Percentiles rank a stretch among this genome's conserved stretches.
These are phyloP conservation scores for Rhinoraja longicauda DNA, from an alignment of 2,797 vertebrate species.

Conservation along the genomic window DNA sequence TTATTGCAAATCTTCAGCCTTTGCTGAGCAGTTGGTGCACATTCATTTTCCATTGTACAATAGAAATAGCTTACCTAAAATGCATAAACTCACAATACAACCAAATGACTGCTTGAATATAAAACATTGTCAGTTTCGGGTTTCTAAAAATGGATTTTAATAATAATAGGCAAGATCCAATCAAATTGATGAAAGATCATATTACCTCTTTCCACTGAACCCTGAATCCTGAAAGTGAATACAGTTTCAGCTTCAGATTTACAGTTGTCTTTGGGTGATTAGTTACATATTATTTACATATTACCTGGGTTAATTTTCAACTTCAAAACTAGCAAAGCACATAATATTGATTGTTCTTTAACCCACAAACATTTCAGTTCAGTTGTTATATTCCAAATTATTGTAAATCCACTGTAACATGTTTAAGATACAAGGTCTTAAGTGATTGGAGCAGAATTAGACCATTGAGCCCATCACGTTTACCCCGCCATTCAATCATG, in stretches of 20 bases:
- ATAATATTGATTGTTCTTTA: neutral
- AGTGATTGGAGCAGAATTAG: too few species aligned
- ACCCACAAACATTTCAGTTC: neutral
- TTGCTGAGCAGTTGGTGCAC: too few species aligned
- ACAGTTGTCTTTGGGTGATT: neutral
- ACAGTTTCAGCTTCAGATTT: neutral
- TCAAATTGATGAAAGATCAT: neutral
- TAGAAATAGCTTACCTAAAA: neutral
- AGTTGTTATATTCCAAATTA: too few species aligned
- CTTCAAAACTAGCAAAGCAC: neutral
- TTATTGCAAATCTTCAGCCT: too few species aligned
- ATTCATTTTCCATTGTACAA: too few species aligned
- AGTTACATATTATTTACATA: neutral
- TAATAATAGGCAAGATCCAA: neutral
- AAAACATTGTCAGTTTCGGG: neutral
- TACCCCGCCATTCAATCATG: too few species aligned
- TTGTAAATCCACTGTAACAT: neutral
- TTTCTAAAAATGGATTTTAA: neutral
- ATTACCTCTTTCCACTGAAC: too few species aligned
- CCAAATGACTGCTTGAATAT: neutral
- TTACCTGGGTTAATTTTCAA: neutral
- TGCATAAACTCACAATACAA: neutral
- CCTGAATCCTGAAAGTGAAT: neutral
- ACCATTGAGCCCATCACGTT: too few species aligned
- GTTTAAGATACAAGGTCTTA: neutral